Evolutionary conservation across 2,113 vertebrate species (phyloP), one percentile per base, ranked within the genome.

Genomic region (Rhizomys pruinosus): DNA sequence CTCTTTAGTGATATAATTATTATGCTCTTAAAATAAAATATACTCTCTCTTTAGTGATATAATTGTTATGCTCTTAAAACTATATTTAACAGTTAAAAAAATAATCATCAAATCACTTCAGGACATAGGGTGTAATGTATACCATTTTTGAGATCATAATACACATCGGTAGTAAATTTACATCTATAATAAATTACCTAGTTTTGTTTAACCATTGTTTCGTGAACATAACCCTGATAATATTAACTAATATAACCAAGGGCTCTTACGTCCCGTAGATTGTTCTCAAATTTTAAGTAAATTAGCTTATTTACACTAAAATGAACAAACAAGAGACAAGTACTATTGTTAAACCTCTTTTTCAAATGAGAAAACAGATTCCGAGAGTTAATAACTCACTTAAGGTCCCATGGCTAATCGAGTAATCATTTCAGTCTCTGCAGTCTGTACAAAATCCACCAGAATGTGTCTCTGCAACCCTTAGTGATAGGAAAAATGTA

Each of bases 221-320:
- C 89, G 64, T 23, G 86, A 88, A 86, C 11, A 39, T 47, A 37
- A 87, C 64, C 87, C 32, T 64, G 32, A 61, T 82, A 5, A 77
- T 37, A 84, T 74, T 72, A 91, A 64, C 22, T 80, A 57, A 63
- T 68, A 72, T 66, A 71, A 25, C 69, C 72, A 15, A 87, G 42
- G n/a, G 19, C 66, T 66, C 55, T 66, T 74, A 3, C 90, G 55
- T 80, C 16, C 19, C 68, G 88, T 23, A 12, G 25, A 42, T 29
- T 88, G 9, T 61, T 69, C 84, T 93, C 39, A 77, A 81, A 89
- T 64, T 92, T 89, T 89, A 82, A 8, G 2, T 42, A 87, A 92
- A 39, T 77, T 73, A 84, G 16, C 59, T 82, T 86, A 59, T 63
- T 96, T 91, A 92, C 73, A 74, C 47, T 61, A 90, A 93, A 78